Base-by-base conservation (phyloP, 1,140 invertebrate genomes). In the Drosophila tsacasi region DNA sequence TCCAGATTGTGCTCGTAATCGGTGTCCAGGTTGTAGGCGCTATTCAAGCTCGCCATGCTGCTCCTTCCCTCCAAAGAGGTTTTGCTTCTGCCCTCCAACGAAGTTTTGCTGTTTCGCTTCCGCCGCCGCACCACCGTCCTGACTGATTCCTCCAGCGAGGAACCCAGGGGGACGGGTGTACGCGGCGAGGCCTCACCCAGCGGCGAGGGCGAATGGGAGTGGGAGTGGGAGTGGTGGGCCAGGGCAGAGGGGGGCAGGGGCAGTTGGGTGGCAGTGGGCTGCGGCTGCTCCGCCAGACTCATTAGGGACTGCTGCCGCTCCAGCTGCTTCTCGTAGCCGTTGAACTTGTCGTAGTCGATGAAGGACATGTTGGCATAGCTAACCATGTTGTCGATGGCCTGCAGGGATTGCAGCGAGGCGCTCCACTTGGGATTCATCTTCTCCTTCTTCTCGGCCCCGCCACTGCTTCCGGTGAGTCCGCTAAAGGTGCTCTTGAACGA, bases 311-410 rank as follows among this genome's bases (percentile, higher is more conserved):
- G 84, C 61, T 91, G 90, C 3, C 83, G 81, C 49, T 93, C 91
- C 71, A 93, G 65, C 47, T 93, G 86, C 66, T 92, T 91, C 64
- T 93, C 92, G 23, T 93, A 93, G 39, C 76, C 83, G 35, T 93
- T 93, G 57, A 93, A 93, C 68, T 93, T 93, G 67, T 93, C 92
- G 44, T 93, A 93, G 65, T 93, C 91, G 15, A 93, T 93, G 61
- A 93, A 93, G 37, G 89, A 92, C 85, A 93, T 87, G 58, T 93
- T 93, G 60, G 91, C 85, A 76, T 93, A 93, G 60, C 91, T 93
- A 35, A 93, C 92, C 92, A 93, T 93, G 54, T 93, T 92, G 49
- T 93, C 92, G 42, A 93, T 92, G 35, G 92, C 92, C 61, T 93
- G 92, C 72, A 93, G 57, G 21, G 86, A 93, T 23, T 92, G 90